Base-by-base conservation (phyloP, 2,797 vertebrate species). In the Neopelma chrysocephalum region DNA sequence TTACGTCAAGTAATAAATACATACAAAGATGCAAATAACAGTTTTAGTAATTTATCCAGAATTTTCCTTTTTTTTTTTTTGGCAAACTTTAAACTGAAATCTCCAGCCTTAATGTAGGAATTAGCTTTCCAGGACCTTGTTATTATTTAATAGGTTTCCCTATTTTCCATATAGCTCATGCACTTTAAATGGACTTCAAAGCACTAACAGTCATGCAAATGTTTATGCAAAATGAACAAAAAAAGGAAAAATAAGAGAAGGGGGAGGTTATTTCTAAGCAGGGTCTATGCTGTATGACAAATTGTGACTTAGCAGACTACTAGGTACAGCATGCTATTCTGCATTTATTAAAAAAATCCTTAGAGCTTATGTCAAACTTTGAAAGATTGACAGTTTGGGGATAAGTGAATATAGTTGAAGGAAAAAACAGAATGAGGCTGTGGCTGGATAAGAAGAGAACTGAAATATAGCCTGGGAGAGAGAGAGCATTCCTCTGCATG, bases 1-100 rank as follows among this genome's bases (percentile, higher is more conserved):
- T 98, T 98, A 98, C 98, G 42, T 98, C 97, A 98, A 97, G 98
- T 98, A 98, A 98, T 98, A 98, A 98, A 98, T 98, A 98, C 98
- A 98, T 98, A 98, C 97, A 98, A 98, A 98, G 98, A 98, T 98
- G 98, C 98, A 98, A 97, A 97, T 97, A 98, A 97, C 96, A 95
- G 96, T 97, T 97, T 97, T 96, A 97, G 96, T 98, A 91, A 92
- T 96, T 98, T 95, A 96, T 97, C 97, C 96, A 94, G 96, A 95
- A 96, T 95, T 96, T 95, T 93, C 53, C 27, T 96, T 95, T 20
- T 96, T 94, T 70, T 90, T 95, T 95, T 92, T 96, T 96, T 94
- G 89, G 94, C 93, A 98, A 97, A 97, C 69, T 89, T 87, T 68
- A 92, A 96, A 96, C 93, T 96, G 96, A 97, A 96, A 97, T 96